Percentiles rank a stretch among this genome's conserved stretches.
Evolutionary conservation across 2,797 vertebrate genomes (phyloP).

Genomic region (Halcyon badia): DNA sequence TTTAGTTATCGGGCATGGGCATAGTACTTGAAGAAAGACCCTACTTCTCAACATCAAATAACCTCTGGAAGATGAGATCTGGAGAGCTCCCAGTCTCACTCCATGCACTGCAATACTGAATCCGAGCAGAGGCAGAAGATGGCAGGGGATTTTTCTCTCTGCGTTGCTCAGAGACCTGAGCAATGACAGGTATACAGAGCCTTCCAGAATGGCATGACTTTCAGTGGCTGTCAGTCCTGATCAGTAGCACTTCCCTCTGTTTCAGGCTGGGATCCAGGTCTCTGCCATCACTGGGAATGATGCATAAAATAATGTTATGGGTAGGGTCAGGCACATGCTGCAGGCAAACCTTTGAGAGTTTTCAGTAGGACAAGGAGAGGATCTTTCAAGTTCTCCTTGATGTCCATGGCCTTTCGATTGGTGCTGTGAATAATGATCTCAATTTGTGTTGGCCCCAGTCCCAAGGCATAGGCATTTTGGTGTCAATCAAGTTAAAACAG

Average conservation of each 20-base stretch:
- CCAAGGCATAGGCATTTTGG: neutral
- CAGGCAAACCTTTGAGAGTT: neutral
- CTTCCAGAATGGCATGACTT: neutral
- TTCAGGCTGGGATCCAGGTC: neutral
- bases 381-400: neutral
- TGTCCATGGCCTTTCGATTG: neutral
- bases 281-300: neutral
- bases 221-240: neutral
- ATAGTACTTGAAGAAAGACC: neutral
- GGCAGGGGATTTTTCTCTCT: neutral
- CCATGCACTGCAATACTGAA: neutral
- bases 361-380: neutral
- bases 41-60: neutral
- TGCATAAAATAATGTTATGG: neutral
- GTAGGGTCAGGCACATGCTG: neutral
- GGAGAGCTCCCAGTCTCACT: neutral
- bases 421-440: neutral
- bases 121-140: neutral
- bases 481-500: neutral
- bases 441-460: neutral
- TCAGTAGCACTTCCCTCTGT: neutral
- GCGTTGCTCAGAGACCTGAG: neutral
- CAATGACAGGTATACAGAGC: neutral
- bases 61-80: neutral
- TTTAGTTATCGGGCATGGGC: fast-evolving